Base-by-base conservation (phyloP, 2,888 invertebrate genomes). In the Serripes groenlandicus region DNA sequence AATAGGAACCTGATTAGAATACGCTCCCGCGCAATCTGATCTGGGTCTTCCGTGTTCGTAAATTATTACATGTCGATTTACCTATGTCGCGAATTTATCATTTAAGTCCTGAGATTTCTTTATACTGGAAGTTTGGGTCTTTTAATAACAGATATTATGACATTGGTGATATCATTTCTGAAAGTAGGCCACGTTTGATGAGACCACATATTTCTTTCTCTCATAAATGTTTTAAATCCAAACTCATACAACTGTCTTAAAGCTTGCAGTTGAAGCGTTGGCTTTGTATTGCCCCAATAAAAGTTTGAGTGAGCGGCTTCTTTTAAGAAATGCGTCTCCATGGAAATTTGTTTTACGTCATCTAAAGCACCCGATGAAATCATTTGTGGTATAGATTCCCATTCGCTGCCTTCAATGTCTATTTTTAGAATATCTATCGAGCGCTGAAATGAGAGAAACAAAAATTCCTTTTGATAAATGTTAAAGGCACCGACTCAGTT, bases 401-500 rank as follows among this genome's bases (percentile, higher is more conserved):
- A 86, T 66, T 86, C 86, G 49, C 75, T 78, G 11, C 86, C 86
- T 70, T 86, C 86, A 26, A 83, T 78, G 72, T 86, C 86, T 52
- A 83, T 81, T 75, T 86, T 86, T 28, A 86, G 71, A 54, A 86
- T 78, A 35, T 86, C 86, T 3, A 86, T 83, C 4, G 73, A 68
- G 35, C 75, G 35, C 86, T 86, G 77, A 73, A 83, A 83, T 23
- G 42, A 42, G 34, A 30, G 18, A 78, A 9, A 30, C 18, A 21
- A 30, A 26, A 60, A n/a, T n/a, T n/a, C n/a, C n/a, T n/a, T n/a
- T n/a, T n/a, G n/a, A n/a, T n/a, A n/a, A n/a, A n/a, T n/a, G n/a
- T n/a, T n/a, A n/a, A n/a, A n/a, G n/a, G n/a, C n/a, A n/a, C n/a
- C n/a, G n/a, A n/a, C n/a, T n/a, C n/a, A n/a, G n/a, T n/a, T n/a